A percentile compares a stretch with the other conserved stretches of the same genome.
Conservation (phyloP, 2,797 vertebrate species). For the Cyprinodon diabolis region DNA sequence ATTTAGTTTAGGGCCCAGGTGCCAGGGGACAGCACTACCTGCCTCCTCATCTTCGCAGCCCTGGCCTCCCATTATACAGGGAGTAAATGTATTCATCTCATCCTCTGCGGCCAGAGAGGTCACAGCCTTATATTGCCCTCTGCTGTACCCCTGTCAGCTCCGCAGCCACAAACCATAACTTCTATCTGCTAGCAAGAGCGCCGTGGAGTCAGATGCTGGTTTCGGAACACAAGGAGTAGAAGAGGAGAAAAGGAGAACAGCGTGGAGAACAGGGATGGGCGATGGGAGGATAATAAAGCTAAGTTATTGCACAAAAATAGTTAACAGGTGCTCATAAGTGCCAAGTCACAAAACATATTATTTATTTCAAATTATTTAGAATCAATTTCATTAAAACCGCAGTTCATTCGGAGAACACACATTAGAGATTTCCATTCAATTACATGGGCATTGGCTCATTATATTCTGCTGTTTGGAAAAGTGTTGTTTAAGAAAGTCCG, state of each 20-base stretch:
- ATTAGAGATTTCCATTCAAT: too few relatives aligned
- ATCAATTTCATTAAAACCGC: too few relatives aligned
- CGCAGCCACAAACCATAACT: slow-evolving; percentile 78
- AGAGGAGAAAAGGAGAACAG: slow-evolving; percentile 9
- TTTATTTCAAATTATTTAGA: background rate
- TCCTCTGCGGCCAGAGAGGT: slow-evolving; percentile 72
- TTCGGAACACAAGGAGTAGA: slow-evolving; percentile 17
- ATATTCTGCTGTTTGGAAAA: too few relatives aligned
- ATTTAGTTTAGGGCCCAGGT: slow-evolving; percentile 56
- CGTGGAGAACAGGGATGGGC: background rate
- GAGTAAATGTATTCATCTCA: slow-evolving; percentile 80
- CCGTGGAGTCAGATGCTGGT: slow-evolving; percentile 29
- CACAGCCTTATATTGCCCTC: slow-evolving; percentile 77
- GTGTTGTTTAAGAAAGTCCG: too few relatives aligned
- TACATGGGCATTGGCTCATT: background rate
- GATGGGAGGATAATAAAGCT: background rate
- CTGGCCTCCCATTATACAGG: slow-evolving; percentile 61
- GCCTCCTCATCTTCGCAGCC: slow-evolving; percentile 8
- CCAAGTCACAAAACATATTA: background rate
- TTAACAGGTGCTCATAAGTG: background rate
- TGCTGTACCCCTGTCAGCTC: slow-evolving; percentile 80
- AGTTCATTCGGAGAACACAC: too few relatives aligned
- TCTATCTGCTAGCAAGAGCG: slow-evolving; percentile 49
- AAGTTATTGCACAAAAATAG: background rate
- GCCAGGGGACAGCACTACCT: slow-evolving; percentile 41